A percentile compares a stretch with the other conserved stretches of the same genome.
Conservation (phyloP, 37 sponge, comb jelly and placozoan genomes). For the Sycon ciliatum region DNA sequence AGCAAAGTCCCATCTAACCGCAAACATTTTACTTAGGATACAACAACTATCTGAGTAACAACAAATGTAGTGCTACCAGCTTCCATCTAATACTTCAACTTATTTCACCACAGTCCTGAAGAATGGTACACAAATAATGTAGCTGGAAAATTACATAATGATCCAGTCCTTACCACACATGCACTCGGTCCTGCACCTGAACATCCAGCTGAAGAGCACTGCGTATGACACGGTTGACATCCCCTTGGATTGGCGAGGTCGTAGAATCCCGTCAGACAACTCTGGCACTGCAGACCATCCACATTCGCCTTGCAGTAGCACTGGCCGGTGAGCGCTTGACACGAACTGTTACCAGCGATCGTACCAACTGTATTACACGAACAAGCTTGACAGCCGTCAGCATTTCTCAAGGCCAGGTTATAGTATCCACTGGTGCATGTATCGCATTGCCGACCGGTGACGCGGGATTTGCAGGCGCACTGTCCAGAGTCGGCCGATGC, state of each 20-base stretch:
- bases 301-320: constrained; percentile 62
- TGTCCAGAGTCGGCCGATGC: constrained; percentile 48
- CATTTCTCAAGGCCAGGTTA: constrained; percentile 37
- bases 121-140: too few relatives aligned
- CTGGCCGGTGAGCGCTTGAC: constrained; percentile 57
- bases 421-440: constrained; percentile 44
- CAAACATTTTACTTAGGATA: too few relatives aligned
- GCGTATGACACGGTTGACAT: constrained; percentile 46
- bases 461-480: constrained; percentile 57
- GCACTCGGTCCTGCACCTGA: constrained; percentile 30
- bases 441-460: constrained; percentile 46
- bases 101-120: too few relatives aligned
- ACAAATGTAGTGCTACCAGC: too few relatives aligned
- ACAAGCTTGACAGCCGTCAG: constrained; percentile 60
- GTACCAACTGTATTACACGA: constrained; percentile 52
- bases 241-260: constrained; percentile 45
- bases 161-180: constrained; percentile 55
- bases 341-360: constrained; percentile 22
- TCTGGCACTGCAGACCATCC: constrained; percentile 33
- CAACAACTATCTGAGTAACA: too few relatives aligned
- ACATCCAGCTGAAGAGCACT: constrained; percentile 48
- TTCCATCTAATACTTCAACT: too few relatives aligned
- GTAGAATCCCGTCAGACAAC: constrained; percentile 35
- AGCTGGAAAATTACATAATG: too few relatives aligned
- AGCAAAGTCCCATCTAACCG: too few relatives aligned